Base-by-base conservation (phyloP, 2,113 vertebrate genomes). In the Hippocampus abdominalis region DNA sequence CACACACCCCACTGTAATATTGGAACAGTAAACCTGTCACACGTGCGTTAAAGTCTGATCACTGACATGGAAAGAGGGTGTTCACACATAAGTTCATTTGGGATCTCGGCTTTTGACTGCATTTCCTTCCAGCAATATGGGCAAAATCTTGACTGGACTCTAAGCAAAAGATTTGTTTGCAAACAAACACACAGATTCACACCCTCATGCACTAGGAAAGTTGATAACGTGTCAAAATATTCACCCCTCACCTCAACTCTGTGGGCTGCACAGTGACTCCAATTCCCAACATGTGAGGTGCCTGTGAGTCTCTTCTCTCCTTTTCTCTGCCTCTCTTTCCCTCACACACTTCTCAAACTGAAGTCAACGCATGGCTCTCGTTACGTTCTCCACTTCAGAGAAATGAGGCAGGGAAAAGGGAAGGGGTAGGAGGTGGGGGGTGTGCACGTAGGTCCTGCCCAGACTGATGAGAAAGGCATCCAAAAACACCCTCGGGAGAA, bases 301-400 rank as follows among this genome's bases (percentile, higher is more conserved):
- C 87, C 81, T 54, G 69, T 74, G 76, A 84, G 85, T 72, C 76
- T 86, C 78, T 82, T 77, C 76, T 78, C 77, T 81, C 68, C 78
- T 81, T 75, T 49, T 69, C 71, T 79, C 70, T 71, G 68, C 69
- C 74, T 84, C 76, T 67, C 72, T 76, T 79, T 83, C 79, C 79
- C 82, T 88, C 81, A 83, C 81, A 83, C 83, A 83, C 81, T 85
- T 85, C 86, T 90, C 88, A 91, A 87, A 85, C 87, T 88, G 85
- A 71, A 87, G 85, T 87, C 87, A 90, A 84, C 66, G 81, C 71
- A 79, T 86, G 82, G 82, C 86, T 90, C 84, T 83, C 78, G 86
- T 90, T 87, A 78, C 84, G 71, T 86, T 89, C 85, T 72, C 32
- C 32, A 73, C 81, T 83, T 81, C 82, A 78, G 73, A 66, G 76